phyloP scores from a whole-genome alignment of 2,888 invertebrate genomes.

The Eumacrocentrus americanus region DNA sequence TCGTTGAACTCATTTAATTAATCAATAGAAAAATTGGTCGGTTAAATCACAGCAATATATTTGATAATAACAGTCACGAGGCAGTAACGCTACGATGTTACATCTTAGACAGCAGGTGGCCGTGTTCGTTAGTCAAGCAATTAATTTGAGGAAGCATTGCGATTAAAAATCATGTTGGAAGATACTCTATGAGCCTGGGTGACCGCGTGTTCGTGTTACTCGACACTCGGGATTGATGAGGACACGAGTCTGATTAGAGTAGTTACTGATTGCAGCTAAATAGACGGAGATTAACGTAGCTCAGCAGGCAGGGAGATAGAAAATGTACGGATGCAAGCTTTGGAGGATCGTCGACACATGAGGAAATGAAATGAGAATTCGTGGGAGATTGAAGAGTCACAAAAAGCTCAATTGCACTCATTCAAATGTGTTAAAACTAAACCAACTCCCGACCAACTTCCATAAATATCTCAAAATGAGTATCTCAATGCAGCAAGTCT shows the following conservation, averaged over 20 bases:
- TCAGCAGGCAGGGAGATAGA: not conserved
- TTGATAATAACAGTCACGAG: constrained; percentile 4
- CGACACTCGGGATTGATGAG: constrained; percentile 43
- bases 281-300: constrained; percentile 38
- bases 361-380: no score
- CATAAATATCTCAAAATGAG: no score
- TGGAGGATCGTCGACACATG: no score
- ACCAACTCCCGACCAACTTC: constrained; percentile 21
- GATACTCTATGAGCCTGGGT: constrained; percentile 6
- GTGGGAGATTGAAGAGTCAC: no score
- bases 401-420: not conserved
- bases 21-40: not conserved
- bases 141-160: constrained; percentile 18
- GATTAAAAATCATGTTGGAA: constrained; percentile 9
- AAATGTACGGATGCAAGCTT: no score
- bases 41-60: not conserved
- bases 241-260: constrained; percentile 45
- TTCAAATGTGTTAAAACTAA: constrained; percentile 5
- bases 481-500: no score
- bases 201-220: constrained; percentile 23
- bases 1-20: not conserved
- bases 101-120: constrained; percentile 6
- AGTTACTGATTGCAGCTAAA: constrained; percentile 46
- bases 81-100: constrained; percentile 21
- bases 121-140: constrained; percentile 14